Base-by-base conservation (phyloP, 1,140 invertebrate species). In the Harlomillsia oculata region DNA sequence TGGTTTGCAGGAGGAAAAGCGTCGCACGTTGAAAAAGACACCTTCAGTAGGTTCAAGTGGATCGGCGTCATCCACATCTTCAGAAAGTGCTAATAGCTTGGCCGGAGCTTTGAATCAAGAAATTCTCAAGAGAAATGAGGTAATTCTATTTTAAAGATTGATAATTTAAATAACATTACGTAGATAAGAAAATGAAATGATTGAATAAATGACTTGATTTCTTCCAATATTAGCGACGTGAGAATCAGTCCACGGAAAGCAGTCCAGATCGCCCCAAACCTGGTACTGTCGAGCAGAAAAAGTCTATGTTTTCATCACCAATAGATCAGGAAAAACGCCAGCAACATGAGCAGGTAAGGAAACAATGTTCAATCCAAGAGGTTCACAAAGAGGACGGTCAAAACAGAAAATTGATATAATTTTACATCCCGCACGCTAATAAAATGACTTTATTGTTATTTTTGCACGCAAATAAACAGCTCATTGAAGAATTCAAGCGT, bases 401-500 rank as follows among this genome's bases (percentile, higher is more conserved):
- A 9, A 34, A 40, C 39, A 13, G 39, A 9, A 18, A 45, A n/a
- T 4, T 20, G 39, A 41, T 1, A 16, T 41, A 20, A 41, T 41
- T 41, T 41, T 41, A 41, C 9, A 20, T 9, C 9, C 18, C 14
- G 9, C 9, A 9, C 9, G 16, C 18, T 41, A 20, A 16, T 41
- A 20, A 41, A 41, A 41, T 21, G 43, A 23, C 21, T 45, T 29
- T 26, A 49, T 25, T 55, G 23, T 36, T 36, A 25, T 28, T 28
- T 26, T 36, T 46, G 4, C n/a, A 25, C 21, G 48, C 5, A n/a
- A n/a, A n/a, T n/a, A n/a, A 43, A 56, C 80, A 85, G 66, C 70
- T 90, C 43, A 89, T 90, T 83, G 82, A 88, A 71, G 87, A 90
- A 73, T 89, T 90, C 68, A 87, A 85, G 68, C 80, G 82, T 67